Base-by-base conservation (phyloP, 2,888 invertebrate species). In the Ormyrus pomaceus region DNA sequence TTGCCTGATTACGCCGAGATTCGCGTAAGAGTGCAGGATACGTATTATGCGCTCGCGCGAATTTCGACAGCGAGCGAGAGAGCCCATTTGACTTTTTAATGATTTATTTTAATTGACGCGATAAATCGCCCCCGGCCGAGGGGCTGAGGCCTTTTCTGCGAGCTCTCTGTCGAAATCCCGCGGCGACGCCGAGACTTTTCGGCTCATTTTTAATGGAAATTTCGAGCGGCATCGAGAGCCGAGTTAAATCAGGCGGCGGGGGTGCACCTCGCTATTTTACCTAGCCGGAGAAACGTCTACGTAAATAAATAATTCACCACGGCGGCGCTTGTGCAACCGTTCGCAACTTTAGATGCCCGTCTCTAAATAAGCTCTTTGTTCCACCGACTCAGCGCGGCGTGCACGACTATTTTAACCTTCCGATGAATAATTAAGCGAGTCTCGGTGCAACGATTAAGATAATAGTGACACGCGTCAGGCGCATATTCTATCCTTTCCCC, bases 21-120 rank as follows among this genome's bases (percentile, higher is more conserved):
- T 5, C 34, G 34, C 34, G 48, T 45, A 48, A 48, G 45, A 73
- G 64, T 34, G 34, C 34, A 34, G 34, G 2, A 34, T 34, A 19
- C 19, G 34, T 34, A 4, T 34, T 34, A 34, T 34, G 34, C 34
- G 51, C 11, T 5, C n/a, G 66, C 55, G 46, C 34, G 5, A 50
- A 45, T 77, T 66, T 77, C 77, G 48, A 59, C 71, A 66, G 4
- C 3, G 34, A 34, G 19, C 19, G 48, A 13, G 13, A 13, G 13
- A 13, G 59, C 65, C 46, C 50, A 73, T 73, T 73, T 78, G 72
- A 73, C 72, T 78, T 78, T 78, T 73, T 73, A 73, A 78, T 78
- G 46, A 68, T 56, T 78, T 59, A 61, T 46, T 78, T 78, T 73
- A 78, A 78, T 78, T 68, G 78, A 66, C 13, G 48, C 55, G 66